Base-by-base conservation (phyloP, 1,140 invertebrate genomes). In the Danaus melanippus region DNA sequence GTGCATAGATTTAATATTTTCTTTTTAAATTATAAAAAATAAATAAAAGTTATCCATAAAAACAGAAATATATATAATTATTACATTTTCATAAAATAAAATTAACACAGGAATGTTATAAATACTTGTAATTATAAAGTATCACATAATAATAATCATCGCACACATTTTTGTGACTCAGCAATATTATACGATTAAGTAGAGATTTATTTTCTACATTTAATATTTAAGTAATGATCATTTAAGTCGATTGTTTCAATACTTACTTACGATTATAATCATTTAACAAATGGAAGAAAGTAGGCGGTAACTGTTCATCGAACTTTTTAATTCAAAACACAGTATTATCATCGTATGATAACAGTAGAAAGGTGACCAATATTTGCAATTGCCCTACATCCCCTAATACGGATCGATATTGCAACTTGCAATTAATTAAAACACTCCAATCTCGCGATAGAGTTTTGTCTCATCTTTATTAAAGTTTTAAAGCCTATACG, bases 381-480 rank as follows among this genome's bases (percentile, higher is more conserved):
- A 64, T 39, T 39, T 53, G 50, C 15, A 32, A 32, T 63, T 3
- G 64, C 45, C 67, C 67, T 59, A 64, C 53, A 63, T 69, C 50
- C 12, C 58, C 59, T 46, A 42, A 58, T 56, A 50, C 50, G 59
- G 71, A 74, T 74, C 71, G 61, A 74, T 74, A 74, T 44, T 67
- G 62, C 63, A 58, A 41, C 10, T 50, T 59, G 53, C 57, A 64
- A 9, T 46, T 8, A 40, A 12, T 52, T 42, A 51, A 45, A 50
- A 21, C 10, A 42, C 15, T 46, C 12, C 11, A 42, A 55, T 39
- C 21, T 11, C 21, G 0, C 7, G 7, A 32, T 32, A 32, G 7
- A 32, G 21, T 32, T 32, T 7, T 32, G 21, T 32, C 4, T 32
- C 21, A 32, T 32, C 21, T 3, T 4, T 41, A 10, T 45, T 10